phyloP scores from a whole-genome alignment of 2,888 invertebrate genomes.

The Thera obeliscata region DNA sequence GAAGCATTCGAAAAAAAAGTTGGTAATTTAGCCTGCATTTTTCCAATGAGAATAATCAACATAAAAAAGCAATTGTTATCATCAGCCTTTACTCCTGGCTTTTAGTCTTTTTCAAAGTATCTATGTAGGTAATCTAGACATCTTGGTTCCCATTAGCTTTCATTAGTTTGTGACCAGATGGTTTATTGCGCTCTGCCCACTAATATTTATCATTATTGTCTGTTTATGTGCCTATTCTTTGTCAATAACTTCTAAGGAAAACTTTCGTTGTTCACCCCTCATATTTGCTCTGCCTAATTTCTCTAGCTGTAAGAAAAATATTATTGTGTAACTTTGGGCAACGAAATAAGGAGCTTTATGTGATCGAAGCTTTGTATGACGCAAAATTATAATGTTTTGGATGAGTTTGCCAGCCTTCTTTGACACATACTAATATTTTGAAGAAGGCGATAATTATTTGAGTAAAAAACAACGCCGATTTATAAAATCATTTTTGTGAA shows the following conservation, averaged over 20 bases:
- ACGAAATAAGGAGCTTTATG: constrained; percentile 36
- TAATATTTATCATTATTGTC: not conserved
- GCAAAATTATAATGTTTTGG: constrained; percentile 1
- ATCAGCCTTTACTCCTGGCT: no score
- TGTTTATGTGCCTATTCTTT: constrained; percentile 45
- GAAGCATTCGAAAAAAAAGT: no score
- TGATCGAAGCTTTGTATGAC: constrained; percentile 13
- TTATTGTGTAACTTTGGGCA: constrained; percentile 50
- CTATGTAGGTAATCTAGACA: no score
- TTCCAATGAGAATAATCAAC: no score
- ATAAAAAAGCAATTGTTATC: no score
- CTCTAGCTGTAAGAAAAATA: constrained; percentile 64
- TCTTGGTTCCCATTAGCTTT: no score
- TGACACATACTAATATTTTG: not conserved
- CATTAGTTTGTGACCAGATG: no score
- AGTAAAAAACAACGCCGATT: no score
- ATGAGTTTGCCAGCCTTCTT: not conserved
- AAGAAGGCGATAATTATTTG: not conserved
- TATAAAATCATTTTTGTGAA: no score
- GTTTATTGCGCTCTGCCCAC: no score
- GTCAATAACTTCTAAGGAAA: constrained; percentile 54
- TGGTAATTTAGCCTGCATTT: no score
- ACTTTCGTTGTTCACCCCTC: constrained; percentile 54
- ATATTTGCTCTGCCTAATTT: constrained; percentile 69
- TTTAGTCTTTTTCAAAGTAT: no score